Conservation (phyloP, 2,113 vertebrate genomes). For the Sula dactylatra region DNA sequence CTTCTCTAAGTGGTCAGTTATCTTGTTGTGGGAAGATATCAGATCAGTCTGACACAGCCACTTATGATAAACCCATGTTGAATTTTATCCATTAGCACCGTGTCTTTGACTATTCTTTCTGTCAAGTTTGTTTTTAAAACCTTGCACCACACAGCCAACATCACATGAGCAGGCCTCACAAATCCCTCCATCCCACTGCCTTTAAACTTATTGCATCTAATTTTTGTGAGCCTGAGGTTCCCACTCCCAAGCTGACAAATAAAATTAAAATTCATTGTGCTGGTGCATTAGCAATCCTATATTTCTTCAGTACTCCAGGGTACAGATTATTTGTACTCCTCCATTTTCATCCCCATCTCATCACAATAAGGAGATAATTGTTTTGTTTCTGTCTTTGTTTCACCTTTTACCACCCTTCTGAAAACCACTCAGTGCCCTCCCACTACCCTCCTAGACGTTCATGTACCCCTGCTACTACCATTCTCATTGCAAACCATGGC, state of each 20-base stretch:
- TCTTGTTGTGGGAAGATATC: neutral
- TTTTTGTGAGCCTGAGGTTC: neutral
- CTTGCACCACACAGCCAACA: neutral
- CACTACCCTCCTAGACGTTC: neutral
- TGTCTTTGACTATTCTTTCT: neutral
- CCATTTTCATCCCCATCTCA: neutral
- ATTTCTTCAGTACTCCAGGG: neutral
- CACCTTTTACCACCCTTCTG: neutral
- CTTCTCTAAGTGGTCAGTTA: neutral
- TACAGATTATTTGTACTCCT: neutral
- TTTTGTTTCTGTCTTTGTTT: neutral
- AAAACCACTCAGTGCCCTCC: neutral
- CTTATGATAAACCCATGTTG: neutral
- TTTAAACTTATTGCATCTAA: neutral
- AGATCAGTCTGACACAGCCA: neutral
- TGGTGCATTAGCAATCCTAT: neutral
- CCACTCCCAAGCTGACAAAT: neutral
- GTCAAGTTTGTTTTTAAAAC: neutral
- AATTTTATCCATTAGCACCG: neutral
- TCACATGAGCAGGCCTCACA: neutral
- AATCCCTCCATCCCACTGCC: neutral
- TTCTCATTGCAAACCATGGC: neutral
- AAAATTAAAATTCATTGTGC: neutral
- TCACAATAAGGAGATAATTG: neutral
- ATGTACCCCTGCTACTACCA: neutral